Base-by-base conservation (phyloP, 2,888 invertebrate genomes). In the Drosophila eohydei region DNA sequence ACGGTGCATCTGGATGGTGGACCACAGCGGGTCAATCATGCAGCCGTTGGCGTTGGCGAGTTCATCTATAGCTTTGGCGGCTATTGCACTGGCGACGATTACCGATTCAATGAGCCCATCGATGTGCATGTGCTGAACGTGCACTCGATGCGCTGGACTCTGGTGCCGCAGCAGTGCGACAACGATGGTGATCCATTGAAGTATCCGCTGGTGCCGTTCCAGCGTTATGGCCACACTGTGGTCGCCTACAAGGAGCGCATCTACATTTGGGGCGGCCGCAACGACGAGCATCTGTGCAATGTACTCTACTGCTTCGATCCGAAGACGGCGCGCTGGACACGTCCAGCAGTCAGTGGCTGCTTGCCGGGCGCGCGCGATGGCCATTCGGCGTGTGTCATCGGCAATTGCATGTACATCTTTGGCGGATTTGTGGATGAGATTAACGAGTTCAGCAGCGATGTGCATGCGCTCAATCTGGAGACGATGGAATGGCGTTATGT, bases 61-160 rank as follows among this genome's bases (percentile, higher is more conserved):
- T 95, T 94, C 89, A 96, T 98, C 77, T 98, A 96, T 92, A 97
- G 97, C 0, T 98, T 98, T 92, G 98, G 98, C 43, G 98, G 98
- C 32, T 98, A 97, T 91, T 97, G 97, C 91, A 97, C 97, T 4
- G 96, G 96, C 11, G 92, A 91, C 52, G 96, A 97, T 89, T 97
- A 96, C 88, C 94, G 94, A 65, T 94, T 95, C 72, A 95, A 95
- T 92, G 94, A 95, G 41, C 96, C 97, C 0, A 98, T 98, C 91
- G 98, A 98, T 91, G 96, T 98, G 2, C 97, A 97, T 93, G 95
- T 97, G 14, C 93, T 98, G 28, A 95, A 98, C 90, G 97, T 97
- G 60, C 94, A 95, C 92, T 95, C 95, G 32, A 93, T 94, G 83
- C 90, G 92, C 7, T 92, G 96, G 96, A 92, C 94, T 0, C 81